A percentile compares a stretch with the other conserved stretches of the same genome.
Conservation (phyloP, 2,888 invertebrate genomes). For the Euproctis similis region DNA sequence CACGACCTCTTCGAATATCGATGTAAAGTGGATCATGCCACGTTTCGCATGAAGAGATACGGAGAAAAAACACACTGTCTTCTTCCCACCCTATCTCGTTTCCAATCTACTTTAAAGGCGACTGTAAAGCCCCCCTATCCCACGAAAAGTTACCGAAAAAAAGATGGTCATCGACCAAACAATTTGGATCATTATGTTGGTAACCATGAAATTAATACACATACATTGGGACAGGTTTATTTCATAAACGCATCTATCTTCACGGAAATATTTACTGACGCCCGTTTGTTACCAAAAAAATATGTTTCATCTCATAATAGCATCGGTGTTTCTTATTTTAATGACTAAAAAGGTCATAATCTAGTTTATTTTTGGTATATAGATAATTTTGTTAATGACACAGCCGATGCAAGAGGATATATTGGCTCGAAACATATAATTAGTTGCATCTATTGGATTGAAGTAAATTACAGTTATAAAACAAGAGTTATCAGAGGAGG, state of each 20-base stretch:
- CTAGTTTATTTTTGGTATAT: slow-evolving; percentile 14
- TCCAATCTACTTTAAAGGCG: too few species aligned
- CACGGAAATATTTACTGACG: slow-evolving; percentile 48
- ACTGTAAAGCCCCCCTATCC: too few species aligned
- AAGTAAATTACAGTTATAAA: slow-evolving; percentile 13
- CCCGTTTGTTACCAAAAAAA: slow-evolving; percentile 23
- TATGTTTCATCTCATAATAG: slow-evolving; percentile 25
- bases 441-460: slow-evolving; percentile 28
- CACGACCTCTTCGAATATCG: too few species aligned
- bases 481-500: slow-evolving; percentile 11
- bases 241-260: slow-evolving; percentile 43
- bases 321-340: slow-evolving; percentile 21
- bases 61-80: too few species aligned
- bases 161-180: slow-evolving; percentile 16
- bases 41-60: too few species aligned
- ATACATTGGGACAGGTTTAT: slow-evolving; percentile 48
- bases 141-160: too few species aligned
- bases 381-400: slow-evolving; percentile 22
- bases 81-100: too few species aligned
- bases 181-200: slow-evolving; percentile 40
- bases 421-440: slow-evolving; percentile 28
- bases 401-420: slow-evolving; percentile 28
- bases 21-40: too few species aligned
- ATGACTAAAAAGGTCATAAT: slow-evolving; percentile 18
- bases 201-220: slow-evolving; percentile 54